Conservation (phyloP, 2,113 vertebrate species). For the Oreotragus oreotragus region DNA sequence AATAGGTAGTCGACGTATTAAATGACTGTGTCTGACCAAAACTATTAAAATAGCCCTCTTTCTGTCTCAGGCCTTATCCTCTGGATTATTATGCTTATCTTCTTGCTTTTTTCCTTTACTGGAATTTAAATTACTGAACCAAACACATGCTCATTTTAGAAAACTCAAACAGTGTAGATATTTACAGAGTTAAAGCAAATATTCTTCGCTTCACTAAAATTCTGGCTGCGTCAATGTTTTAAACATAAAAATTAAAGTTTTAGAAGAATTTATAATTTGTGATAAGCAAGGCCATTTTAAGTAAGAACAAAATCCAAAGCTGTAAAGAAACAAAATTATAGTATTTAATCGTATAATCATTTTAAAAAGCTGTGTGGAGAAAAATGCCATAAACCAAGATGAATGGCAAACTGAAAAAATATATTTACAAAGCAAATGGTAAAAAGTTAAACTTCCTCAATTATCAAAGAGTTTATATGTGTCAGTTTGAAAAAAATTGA, state of each 20-base stretch:
- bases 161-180: neutral
- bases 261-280: neutral
- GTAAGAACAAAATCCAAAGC: neutral
- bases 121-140: neutral
- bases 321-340: neutral
- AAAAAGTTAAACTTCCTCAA: neutral
- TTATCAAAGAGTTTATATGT: neutral
- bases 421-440: constrained; percentile 7
- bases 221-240: neutral
- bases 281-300: neutral
- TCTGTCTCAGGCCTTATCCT: neutral
- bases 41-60: neutral
- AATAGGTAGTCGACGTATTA: neutral
- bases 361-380: neutral
- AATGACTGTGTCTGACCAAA: neutral
- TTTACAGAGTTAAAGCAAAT: neutral
- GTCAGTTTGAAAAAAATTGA: neutral
- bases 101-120: neutral
- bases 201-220: neutral
- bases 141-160: constrained; percentile 6
- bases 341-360: neutral
- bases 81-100: neutral
- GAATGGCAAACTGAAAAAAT: neutral
- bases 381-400: neutral
- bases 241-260: neutral